phyloP scores from a whole-genome alignment of 2,113 vertebrate species.

The Okapia johnstoni region DNA sequence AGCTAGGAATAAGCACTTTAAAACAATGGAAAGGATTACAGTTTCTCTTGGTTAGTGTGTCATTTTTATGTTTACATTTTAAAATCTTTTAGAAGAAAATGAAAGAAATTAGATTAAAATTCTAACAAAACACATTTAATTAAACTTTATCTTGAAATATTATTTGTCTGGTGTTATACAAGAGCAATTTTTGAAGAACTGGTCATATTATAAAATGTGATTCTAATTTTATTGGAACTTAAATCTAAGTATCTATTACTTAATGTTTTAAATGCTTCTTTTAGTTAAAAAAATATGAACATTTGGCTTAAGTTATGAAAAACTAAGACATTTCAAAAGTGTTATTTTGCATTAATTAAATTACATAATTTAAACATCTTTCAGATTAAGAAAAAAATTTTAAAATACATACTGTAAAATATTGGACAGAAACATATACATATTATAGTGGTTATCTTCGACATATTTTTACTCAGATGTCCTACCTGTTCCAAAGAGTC shows the following conservation, averaged over 20 bases:
- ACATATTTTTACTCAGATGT: neutral
- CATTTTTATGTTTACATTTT: neutral
- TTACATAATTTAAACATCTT: neutral
- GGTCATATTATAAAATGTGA: neutral
- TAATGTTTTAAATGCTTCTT: constrained; percentile 11
- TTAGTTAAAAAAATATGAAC: neutral
- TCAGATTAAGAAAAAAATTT: neutral
- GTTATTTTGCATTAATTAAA: neutral
- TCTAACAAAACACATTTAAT: neutral
- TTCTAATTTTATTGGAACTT: neutral
- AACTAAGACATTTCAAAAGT: neutral
- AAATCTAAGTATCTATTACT: neutral
- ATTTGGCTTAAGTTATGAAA: neutral
- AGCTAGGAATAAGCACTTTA: constrained; percentile 25
- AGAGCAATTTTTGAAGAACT: neutral
- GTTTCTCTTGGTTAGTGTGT: neutral
- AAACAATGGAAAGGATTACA: neutral
- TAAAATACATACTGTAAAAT: neutral
- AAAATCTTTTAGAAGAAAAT: neutral
- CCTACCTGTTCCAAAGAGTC: neutral
- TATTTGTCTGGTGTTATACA: neutral
- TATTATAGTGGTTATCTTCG: neutral
- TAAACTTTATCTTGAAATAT: constrained; percentile 26
- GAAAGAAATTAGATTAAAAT: neutral
- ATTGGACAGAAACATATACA: neutral